A percentile compares a stretch with the other conserved stretches of the same genome.
Conservation (phyloP, 2,113 vertebrate genomes). For the Potamarius usumacintae region DNA sequence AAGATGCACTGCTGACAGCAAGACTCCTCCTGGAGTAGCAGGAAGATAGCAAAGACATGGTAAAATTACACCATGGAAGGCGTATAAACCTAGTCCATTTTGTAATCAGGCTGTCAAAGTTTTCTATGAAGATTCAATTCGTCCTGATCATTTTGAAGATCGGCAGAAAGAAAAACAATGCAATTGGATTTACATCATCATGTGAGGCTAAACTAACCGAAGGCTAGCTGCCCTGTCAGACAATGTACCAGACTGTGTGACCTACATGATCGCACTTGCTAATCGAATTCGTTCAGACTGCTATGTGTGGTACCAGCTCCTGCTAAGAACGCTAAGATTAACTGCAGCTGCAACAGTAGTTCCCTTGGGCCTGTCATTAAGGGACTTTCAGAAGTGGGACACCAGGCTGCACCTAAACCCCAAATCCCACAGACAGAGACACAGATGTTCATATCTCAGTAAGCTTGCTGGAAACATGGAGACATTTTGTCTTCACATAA, state of each 20-base stretch:
- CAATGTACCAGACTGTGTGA: not conserved
- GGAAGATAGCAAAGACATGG: slow-evolving; percentile 2
- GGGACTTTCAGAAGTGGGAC: not conserved
- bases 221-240: not conserved
- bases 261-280: not conserved
- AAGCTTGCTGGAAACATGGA: not conserved
- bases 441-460: not conserved
- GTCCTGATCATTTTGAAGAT: not conserved
- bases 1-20: not conserved
- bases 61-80: not conserved
- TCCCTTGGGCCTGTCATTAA: not conserved
- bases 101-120: not conserved
- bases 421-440: not conserved
- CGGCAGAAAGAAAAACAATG: not conserved
- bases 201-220: not conserved
- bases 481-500: not conserved
- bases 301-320: not conserved
- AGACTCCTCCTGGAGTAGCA: slow-evolving; percentile 6
- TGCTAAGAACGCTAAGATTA: not conserved
- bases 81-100: not conserved
- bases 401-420: not conserved
- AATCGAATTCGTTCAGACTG: not conserved
- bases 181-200: not conserved
- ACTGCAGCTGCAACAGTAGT: not conserved
- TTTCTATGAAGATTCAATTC: not conserved